These are phyloP conservation scores for Protonibea diacanthus DNA, from an alignment of 2,797 vertebrate genomes.

Conservation along the genomic window DNA sequence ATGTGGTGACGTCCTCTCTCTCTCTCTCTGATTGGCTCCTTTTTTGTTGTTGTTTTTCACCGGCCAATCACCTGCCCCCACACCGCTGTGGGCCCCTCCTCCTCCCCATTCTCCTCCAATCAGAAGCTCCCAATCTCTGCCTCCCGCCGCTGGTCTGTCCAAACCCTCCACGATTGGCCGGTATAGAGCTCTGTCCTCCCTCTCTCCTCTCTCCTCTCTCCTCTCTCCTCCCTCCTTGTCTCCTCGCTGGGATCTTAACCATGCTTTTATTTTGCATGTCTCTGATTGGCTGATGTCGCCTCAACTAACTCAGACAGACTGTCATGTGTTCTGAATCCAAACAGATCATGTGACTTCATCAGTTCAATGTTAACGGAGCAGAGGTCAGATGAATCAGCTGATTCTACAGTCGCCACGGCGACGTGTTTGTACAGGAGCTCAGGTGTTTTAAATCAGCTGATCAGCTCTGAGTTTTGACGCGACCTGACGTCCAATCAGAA, in stretches of 20 bases:
- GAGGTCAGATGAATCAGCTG: too few species aligned
- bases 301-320: constrained; percentile 39
- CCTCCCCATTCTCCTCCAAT: constrained; percentile 78
- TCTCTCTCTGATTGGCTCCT: constrained; percentile 60
- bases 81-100: constrained; percentile 72
- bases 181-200: constrained; percentile 86
- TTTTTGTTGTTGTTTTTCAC: constrained; percentile 49
- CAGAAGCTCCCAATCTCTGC: constrained; percentile 95
- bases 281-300: constrained; percentile 46
- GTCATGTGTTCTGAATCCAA: constrained; percentile 24
- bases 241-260: neutral
- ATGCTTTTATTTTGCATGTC: constrained; percentile 17
- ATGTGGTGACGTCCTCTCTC: constrained; percentile 23
- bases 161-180: constrained; percentile 98
- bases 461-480: too few species aligned
- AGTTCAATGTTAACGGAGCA: too few species aligned
- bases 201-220: neutral
- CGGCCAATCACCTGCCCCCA: constrained; percentile 52
- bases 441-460: too few species aligned
- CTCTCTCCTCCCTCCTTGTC: neutral
- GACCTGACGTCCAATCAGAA: too few species aligned
- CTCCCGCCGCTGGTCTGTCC: constrained; percentile 98
- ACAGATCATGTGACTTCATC: too few species aligned
- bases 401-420: too few species aligned
- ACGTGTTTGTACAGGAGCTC: too few species aligned